These are phyloP conservation scores for Centruroides vittatus DNA, from an alignment of 1,140 invertebrate species.

Conservation along the genomic window DNA sequence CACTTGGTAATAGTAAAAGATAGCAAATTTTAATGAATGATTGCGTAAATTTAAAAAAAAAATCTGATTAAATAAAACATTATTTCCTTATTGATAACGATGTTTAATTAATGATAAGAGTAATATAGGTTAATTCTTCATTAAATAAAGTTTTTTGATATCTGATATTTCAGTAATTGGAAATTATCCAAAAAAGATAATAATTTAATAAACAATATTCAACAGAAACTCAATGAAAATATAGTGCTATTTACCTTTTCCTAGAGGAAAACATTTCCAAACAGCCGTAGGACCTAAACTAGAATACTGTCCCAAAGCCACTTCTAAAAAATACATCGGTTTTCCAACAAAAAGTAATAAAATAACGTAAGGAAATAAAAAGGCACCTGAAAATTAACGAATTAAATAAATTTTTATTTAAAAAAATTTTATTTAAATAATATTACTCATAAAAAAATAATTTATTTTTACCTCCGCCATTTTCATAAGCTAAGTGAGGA, in stretches of 20 bases:
- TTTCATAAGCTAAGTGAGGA: slow-evolving; percentile 31
- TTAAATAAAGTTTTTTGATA: neutral
- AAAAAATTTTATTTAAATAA: neutral
- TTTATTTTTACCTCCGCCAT: slow-evolving; percentile 23
- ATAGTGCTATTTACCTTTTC: slow-evolving; percentile 59
- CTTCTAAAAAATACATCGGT: slow-evolving; percentile 35
- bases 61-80: too few relatives aligned
- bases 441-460: neutral
- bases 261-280: slow-evolving; percentile 93
- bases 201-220: neutral
- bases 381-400: slow-evolving; percentile 45
- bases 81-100: too few relatives aligned
- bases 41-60: too few relatives aligned
- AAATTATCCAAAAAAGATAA: neutral
- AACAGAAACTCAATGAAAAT: neutral
- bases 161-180: too few relatives aligned
- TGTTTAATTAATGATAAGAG: neutral
- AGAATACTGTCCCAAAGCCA: slow-evolving; percentile 26
- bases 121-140: neutral
- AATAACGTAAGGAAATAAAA: slow-evolving; percentile 87
- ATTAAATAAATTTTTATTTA: neutral
- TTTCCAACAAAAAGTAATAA: slow-evolving; percentile 44
- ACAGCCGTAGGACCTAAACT: slow-evolving; percentile 28
- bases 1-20: too few relatives aligned
- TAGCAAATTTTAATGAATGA: too few relatives aligned